A percentile compares a stretch with the other conserved stretches of the same genome.
Conservation (phyloP, 2,113 vertebrate genomes). For the Orientallactaga bullata region DNA sequence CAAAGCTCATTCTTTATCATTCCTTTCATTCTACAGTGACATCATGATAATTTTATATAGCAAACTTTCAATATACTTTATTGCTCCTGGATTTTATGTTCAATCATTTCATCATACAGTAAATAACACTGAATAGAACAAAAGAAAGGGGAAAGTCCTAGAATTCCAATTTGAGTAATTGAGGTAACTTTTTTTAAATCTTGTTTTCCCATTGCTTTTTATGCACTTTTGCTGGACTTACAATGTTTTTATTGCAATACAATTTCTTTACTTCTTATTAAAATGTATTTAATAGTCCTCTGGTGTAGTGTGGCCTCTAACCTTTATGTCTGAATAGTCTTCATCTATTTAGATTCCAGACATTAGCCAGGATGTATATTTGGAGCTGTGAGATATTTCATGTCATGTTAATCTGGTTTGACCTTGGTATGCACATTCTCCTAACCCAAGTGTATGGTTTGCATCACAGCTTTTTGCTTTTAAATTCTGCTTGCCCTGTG, state of each 20-base stretch:
- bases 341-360: conserved; percentile 13
- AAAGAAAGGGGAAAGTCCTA: background rate
- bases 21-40: conserved; percentile 19
- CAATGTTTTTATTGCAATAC: conserved; percentile 34
- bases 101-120: conserved; percentile 19
- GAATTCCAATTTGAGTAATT: background rate
- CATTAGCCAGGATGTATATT: background rate
- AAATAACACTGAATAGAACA: background rate
- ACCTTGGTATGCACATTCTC: background rate
- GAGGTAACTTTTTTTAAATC: conserved; percentile 13
- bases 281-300: conserved; percentile 15
- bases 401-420: background rate
- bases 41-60: conserved; percentile 18
- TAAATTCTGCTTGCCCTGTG: background rate
- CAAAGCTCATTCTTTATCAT: conserved; percentile 23
- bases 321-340: background rate
- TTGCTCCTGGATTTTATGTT: conserved; percentile 33
- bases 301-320: background rate
- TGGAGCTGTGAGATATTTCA: background rate
- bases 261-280: background rate
- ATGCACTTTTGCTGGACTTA: background rate
- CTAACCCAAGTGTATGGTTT: background rate
- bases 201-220: background rate
- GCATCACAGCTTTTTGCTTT: background rate
- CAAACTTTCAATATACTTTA: background rate